These are phyloP conservation scores for Dendrolimus punctatus DNA, from an alignment of 1,140 invertebrate genomes.

Conservation along the genomic window DNA sequence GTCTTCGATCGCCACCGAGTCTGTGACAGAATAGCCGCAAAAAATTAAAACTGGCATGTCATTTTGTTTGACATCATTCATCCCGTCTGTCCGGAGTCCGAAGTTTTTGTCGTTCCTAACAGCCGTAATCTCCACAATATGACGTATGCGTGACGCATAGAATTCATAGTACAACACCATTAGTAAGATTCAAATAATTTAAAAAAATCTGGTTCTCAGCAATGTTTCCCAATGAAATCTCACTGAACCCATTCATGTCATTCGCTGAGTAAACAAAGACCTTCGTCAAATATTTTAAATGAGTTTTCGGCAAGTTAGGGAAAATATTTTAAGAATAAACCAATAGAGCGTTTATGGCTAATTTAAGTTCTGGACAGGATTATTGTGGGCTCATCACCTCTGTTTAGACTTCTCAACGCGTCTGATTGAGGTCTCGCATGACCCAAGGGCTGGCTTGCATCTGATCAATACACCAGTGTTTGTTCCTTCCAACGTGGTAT, in stretches of 20 bases:
- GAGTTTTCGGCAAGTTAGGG: constrained; percentile 19
- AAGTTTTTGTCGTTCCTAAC: constrained; percentile 35
- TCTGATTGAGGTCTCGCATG: no score
- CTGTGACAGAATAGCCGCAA: constrained; percentile 40
- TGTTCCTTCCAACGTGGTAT: no score
- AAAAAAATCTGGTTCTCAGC: constrained; percentile 22
- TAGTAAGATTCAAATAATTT: neutral
- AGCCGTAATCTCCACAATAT: neutral
- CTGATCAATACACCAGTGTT: no score
- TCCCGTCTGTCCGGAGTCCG: constrained; percentile 48
- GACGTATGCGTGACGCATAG: constrained; percentile 9
- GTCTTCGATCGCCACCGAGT: constrained; percentile 9
- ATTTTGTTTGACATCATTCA: constrained; percentile 70
- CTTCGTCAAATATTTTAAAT: constrained; percentile 38
- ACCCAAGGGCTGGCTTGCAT: no score
- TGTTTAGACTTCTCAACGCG: no score
- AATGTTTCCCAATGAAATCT: constrained; percentile 62
- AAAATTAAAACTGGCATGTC: constrained; percentile 59
- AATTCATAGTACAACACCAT: constrained; percentile 6
- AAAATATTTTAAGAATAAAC: constrained; percentile 8
- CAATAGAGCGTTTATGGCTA: no score
- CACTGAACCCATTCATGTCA: constrained; percentile 59
- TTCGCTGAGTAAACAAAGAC: constrained; percentile 60
- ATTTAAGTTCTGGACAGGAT: no score
- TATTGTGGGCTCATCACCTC: no score